Conservation (phyloP, 1,140 invertebrate species). For the Halesus radiatus region DNA sequence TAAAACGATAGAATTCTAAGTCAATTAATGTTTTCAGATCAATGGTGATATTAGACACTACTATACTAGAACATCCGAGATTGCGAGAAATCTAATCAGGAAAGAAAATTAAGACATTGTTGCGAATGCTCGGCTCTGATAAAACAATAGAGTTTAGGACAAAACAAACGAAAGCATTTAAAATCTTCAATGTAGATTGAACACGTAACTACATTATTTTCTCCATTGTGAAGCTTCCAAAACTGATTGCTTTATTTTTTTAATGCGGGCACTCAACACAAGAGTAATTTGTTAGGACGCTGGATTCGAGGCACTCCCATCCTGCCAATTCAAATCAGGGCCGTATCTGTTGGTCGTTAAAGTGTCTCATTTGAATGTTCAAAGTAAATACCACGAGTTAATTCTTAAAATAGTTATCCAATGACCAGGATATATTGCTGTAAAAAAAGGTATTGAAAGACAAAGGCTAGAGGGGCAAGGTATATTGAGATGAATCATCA, state of each 20-base stretch:
- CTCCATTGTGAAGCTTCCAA: slow-evolving; percentile 3
- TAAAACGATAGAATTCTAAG: too few relatives aligned
- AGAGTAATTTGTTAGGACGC: slow-evolving; percentile 14
- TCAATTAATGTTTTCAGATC: too few relatives aligned
- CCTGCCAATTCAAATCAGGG: slow-evolving; percentile 9
- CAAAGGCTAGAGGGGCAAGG: neutral
- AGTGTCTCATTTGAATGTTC: slow-evolving; percentile 6
- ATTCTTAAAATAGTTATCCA: slow-evolving; percentile 12
- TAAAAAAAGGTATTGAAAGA: slow-evolving; percentile 20
- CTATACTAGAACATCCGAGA: too few relatives aligned
- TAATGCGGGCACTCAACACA: slow-evolving; percentile 7
- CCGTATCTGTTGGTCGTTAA: neutral
- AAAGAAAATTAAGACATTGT: too few relatives aligned
- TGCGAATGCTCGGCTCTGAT: too few relatives aligned
- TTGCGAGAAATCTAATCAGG: too few relatives aligned
- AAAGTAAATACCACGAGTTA: slow-evolving; percentile 13
- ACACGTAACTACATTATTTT: neutral
- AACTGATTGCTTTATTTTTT: neutral
- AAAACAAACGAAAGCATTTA: too few relatives aligned
- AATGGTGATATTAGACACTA: too few relatives aligned
- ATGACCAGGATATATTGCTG: neutral
- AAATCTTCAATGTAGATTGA: too few relatives aligned
- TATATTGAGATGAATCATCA: slow-evolving; percentile 12
- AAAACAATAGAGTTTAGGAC: too few relatives aligned
- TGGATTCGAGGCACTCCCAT: slow-evolving; percentile 15